Conservation (phyloP, 1,140 invertebrate genomes). For the Drosophila grimshawi region DNA sequence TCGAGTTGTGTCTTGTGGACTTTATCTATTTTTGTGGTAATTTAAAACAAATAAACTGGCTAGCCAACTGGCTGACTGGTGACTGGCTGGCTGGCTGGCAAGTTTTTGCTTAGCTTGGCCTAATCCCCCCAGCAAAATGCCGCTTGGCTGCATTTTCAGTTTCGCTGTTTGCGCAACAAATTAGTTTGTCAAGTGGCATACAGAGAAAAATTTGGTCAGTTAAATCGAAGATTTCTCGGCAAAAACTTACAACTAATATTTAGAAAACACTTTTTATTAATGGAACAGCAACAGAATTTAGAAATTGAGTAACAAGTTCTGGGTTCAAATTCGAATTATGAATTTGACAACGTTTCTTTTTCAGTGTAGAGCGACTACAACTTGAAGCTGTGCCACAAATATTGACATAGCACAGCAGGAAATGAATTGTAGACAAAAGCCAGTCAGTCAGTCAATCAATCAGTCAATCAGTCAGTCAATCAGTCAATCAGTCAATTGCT, state of each 20-base stretch:
- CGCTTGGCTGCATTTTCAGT: conserved; percentile 20
- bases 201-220: conserved; percentile 36
- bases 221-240: no score
- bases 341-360: neutral
- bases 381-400: conserved; percentile 44
- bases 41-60: conserved; percentile 77
- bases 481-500: conserved; percentile 9
- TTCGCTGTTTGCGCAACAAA: conserved; percentile 75
- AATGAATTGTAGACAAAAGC: conserved; percentile 65
- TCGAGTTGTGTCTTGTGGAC: conserved; percentile 8
- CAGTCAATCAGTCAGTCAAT: conserved; percentile 12
- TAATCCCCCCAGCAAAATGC: conserved; percentile 39
- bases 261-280: no score
- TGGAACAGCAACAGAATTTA: no score
- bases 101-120: conserved; percentile 45
- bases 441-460: conserved; percentile 19
- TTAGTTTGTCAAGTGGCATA: conserved; percentile 75
- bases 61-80: no score
- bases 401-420: conserved; percentile 58
- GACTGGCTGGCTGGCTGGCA: conserved; percentile 8
- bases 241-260: no score
- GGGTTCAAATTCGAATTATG: neutral
- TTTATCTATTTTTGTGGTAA: conserved; percentile 83
- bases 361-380: conserved; percentile 22
- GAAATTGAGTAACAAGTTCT: no score